Conservation (phyloP, 1,140 invertebrate species). For the Drosophila ironensis region DNA sequence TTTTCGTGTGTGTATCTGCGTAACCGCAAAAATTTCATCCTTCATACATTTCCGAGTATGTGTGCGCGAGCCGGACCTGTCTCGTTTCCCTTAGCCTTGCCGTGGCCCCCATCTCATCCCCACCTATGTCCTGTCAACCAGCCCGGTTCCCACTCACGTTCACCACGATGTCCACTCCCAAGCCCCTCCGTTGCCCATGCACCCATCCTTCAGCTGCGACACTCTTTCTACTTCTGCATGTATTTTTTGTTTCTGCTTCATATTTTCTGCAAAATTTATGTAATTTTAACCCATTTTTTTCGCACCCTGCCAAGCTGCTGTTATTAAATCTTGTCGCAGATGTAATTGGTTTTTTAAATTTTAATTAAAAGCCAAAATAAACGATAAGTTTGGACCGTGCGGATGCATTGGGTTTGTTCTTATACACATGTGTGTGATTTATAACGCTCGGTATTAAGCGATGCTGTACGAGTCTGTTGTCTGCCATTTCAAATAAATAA, state of each 20-base stretch:
- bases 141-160: constrained; percentile 2
- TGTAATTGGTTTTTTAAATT: constrained; percentile 72
- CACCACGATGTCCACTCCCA: constrained; percentile 34
- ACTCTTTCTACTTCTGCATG: constrained; percentile 30
- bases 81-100: constrained; percentile 3
- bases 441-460: constrained; percentile 22
- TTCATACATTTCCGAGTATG: constrained; percentile 53
- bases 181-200: neutral
- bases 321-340: constrained; percentile 69
- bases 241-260: constrained; percentile 38
- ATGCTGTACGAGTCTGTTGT: constrained; percentile 15
- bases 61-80: constrained; percentile 22
- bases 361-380: constrained; percentile 67
- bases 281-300: constrained; percentile 66
- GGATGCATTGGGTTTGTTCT: constrained; percentile 6
- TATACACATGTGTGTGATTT: constrained; percentile 39
- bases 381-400: constrained; percentile 48
- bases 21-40: constrained; percentile 71
- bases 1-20: constrained; percentile 19
- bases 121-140: neutral
- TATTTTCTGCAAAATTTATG: constrained; percentile 78
- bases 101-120: neutral
- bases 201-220: constrained; percentile 17
- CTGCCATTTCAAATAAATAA: constrained; percentile 37
- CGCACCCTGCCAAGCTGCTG: constrained; percentile 16